Base-by-base conservation (phyloP, 1,140 invertebrate species). In the Diploscapter pachys region DNA sequence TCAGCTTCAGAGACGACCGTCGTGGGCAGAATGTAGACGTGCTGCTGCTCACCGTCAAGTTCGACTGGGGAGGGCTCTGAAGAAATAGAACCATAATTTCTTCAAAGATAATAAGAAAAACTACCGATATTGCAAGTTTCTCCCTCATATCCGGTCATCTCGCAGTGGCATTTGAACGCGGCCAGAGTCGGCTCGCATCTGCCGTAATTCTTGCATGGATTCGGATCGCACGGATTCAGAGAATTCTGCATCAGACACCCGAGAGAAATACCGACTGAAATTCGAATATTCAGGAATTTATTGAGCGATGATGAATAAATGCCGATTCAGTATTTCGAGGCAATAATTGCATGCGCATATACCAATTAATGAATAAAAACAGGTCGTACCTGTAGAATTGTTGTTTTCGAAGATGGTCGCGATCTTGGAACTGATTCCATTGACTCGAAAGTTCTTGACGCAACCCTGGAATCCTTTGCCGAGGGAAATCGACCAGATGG, bases 151-250 rank as follows among this genome's bases (percentile, higher is more conserved):
- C 91, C 89, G 0, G 95, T 98, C 4, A 89, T 89, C 5, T 93
- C 91, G 86, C 96, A 99, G 86, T 98, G 95, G 86, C 96, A 99
- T 63, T 94, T 90, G 82, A 94, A 95, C 77, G 95, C 89, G 87
- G 97, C 96, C 94, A 95, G 97, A 4, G 95, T 96, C 86, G 97
- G 94, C 9, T 90, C 87, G 87, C 96, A 99, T 52, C 89, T 87
- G 9, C 94, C 95, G 13, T 91, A 91, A 84, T 98, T 94, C 85
- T 94, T 90, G 85, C 96, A 99, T 0, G 95, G 93, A 76, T 93
- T 92, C 3, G 91, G 91, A 31, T 91, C 92, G 85, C 95, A 97
- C 80, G 94, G 92, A 70, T 91, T 89, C 59, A 91, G 88, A 81
- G 92, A 90, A 56, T 90, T 85, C 93, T 93, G 85, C 4, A 66